A percentile compares a stretch with the other conserved stretches of the same genome.
phyloP scores from a whole-genome alignment of 2,888 invertebrate species.

The Xiphydria camelus region DNA sequence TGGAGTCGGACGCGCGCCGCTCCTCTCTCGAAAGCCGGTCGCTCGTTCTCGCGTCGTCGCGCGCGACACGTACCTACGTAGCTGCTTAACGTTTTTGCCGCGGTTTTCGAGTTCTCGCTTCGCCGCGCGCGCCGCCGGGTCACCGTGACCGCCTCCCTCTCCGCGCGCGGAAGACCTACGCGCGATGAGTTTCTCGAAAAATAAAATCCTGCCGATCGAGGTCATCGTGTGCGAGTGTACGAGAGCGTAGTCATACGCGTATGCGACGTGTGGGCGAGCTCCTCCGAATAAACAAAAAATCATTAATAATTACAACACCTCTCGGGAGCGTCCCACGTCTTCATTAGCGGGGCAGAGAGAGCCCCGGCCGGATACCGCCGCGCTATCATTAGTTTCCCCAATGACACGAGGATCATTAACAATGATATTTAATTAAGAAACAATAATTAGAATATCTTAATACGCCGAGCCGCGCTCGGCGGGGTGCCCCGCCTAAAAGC shows the following conservation, averaged over 20 bases:
- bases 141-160: too few species aligned
- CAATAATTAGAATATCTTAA: conserved; percentile 19
- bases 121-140: not conserved
- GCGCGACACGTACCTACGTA: too few species aligned
- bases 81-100: too few species aligned
- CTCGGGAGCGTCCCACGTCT: conserved; percentile 34
- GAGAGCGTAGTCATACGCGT: too few species aligned
- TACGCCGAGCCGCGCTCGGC: conserved; percentile 6
- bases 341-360: conserved; percentile 34
- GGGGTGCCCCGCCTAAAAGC: conserved; percentile 11
- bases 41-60: too few species aligned
- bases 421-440: conserved; percentile 39
- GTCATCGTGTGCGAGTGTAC: too few species aligned
- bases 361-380: conserved; percentile 1
- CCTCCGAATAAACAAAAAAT: conserved; percentile 6
- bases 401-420: conserved; percentile 35
- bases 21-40: not conserved
- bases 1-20: conserved; percentile 24
- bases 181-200: too few species aligned
- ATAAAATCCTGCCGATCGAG: not conserved
- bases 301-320: conserved; percentile 40
- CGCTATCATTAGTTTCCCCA: conserved; percentile 33
- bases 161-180: too few species aligned
- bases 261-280: too few species aligned
- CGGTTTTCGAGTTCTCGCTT: not conserved